Percentiles rank a stretch among this genome's conserved stretches.
These are phyloP conservation scores for Phymastichus coffea DNA, from an alignment of 1,140 invertebrate species.

Conservation along the genomic window DNA sequence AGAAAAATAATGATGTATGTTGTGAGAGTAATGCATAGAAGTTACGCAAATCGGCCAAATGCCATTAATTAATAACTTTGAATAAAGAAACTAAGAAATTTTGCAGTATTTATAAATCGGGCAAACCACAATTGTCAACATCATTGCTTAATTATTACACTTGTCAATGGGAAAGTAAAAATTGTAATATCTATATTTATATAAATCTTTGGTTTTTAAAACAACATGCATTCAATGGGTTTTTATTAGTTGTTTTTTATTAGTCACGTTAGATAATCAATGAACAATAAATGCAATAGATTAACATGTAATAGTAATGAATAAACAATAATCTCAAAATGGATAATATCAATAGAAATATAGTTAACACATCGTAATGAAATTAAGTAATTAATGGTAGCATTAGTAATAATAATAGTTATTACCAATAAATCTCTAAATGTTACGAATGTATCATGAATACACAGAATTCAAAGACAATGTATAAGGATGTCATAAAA, in stretches of 20 bases:
- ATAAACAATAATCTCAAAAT: not conserved
- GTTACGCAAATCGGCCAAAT: too few relatives aligned
- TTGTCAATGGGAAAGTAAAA: too few relatives aligned
- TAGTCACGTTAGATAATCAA: constrained; percentile 10
- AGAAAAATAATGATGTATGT: too few relatives aligned
- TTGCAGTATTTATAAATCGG: too few relatives aligned
- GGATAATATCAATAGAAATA: not conserved
- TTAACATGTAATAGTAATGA: not conserved
- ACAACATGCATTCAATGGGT: constrained; percentile 8
- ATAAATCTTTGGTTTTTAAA: not conserved
- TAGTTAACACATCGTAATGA: too few relatives aligned
- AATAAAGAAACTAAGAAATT: too few relatives aligned
- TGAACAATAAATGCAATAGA: constrained; percentile 13
- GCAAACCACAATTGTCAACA: too few relatives aligned
- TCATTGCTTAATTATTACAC: too few relatives aligned
- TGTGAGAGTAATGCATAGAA: too few relatives aligned
- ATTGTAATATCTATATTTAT: not conserved
- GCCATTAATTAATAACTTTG: too few relatives aligned
- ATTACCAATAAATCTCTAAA: not conserved
- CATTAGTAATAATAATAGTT: not conserved
- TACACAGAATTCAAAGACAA: not conserved
- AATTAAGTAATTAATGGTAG: too few relatives aligned
- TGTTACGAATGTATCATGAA: not conserved
- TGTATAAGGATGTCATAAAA: constrained; percentile 15
- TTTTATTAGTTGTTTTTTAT: constrained; percentile 9